Evolutionary conservation across 2,113 vertebrate species (phyloP).

Genomic region (Platycercus adscitus): DNA sequence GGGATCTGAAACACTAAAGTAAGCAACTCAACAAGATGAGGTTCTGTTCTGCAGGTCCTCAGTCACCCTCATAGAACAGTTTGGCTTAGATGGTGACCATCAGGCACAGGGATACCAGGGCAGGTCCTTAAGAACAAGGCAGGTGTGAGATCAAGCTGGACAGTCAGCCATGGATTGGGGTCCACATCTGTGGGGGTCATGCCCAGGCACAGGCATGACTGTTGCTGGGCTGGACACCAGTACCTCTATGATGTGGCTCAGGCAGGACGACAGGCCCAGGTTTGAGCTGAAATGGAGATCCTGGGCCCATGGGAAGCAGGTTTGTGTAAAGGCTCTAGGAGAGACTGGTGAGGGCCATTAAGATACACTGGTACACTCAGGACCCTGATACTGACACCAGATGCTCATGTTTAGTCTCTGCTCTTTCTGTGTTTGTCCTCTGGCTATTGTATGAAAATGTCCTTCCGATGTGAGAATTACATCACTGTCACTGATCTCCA

Average conservation of each 20-base stretch:
- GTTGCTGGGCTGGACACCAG: not conserved
- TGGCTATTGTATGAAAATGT: not conserved
- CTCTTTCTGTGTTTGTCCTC: not conserved
- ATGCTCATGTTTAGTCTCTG: not conserved
- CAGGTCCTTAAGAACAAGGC: not conserved
- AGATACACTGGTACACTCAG: not conserved
- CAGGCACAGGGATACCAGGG: rapidly evolving
- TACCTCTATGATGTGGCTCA: not conserved
- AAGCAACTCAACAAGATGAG: not conserved
- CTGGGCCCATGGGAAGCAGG: not conserved
- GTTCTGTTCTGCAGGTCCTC: not conserved
- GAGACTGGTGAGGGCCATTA: not conserved
- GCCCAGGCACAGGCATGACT: not conserved
- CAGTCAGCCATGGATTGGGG: not conserved
- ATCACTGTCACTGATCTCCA: not conserved
- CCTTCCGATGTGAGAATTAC: not conserved
- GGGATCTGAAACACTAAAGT: not conserved
- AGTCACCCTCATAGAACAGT: not conserved
- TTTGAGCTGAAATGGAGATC: not conserved
- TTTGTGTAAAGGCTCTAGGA: not conserved
- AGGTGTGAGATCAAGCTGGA: not conserved
- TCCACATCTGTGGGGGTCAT: not conserved
- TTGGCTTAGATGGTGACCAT: not conserved
- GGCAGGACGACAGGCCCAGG: not conserved
- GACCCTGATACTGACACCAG: no score